A percentile compares a stretch with the other conserved stretches of the same genome.
These are phyloP conservation scores for Amphiprion ocellaris DNA, from an alignment of 2,113 vertebrate species.

Conservation along the genomic window DNA sequence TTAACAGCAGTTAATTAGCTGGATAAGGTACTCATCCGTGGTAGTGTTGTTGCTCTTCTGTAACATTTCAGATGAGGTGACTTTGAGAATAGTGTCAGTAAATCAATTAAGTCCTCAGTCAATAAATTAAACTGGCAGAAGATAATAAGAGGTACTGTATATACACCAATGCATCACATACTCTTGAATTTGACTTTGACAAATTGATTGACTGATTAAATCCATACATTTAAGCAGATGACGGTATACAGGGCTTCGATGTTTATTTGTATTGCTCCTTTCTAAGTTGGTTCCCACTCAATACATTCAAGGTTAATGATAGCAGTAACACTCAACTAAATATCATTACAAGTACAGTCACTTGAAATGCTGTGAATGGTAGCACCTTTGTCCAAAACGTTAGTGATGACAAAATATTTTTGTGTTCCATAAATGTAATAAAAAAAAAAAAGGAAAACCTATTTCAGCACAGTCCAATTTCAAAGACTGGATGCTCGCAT, in stretches of 20 bases:
- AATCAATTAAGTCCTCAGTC: slow-evolving; percentile 71
- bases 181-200: slow-evolving; percentile 72
- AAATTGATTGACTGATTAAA: slow-evolving; percentile 63
- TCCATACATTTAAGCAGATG: slow-evolving; percentile 50
- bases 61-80: slow-evolving; percentile 70
- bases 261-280: slow-evolving; percentile 43
- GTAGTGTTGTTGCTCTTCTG: slow-evolving; percentile 38
- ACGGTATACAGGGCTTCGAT: slow-evolving; percentile 6
- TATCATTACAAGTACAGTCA: not conserved
- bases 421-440: not conserved
- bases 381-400: not conserved
- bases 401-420: not conserved
- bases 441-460: not conserved
- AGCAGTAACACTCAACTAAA: not conserved
- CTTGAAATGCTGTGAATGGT: no score
- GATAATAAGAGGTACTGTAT: slow-evolving; percentile 55
- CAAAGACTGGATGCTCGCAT: not conserved
- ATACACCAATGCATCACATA: slow-evolving; percentile 28
- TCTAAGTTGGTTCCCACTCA: slow-evolving; percentile 23
- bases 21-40: slow-evolving; percentile 33
- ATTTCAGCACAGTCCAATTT: not conserved
- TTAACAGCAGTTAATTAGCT: slow-evolving; percentile 63
- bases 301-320: slow-evolving; percentile 56
- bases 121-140: slow-evolving; percentile 73
- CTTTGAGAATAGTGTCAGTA: slow-evolving; percentile 71